Conservation (phyloP, 2,888 invertebrate genomes). For the Xylocampa areola region DNA sequence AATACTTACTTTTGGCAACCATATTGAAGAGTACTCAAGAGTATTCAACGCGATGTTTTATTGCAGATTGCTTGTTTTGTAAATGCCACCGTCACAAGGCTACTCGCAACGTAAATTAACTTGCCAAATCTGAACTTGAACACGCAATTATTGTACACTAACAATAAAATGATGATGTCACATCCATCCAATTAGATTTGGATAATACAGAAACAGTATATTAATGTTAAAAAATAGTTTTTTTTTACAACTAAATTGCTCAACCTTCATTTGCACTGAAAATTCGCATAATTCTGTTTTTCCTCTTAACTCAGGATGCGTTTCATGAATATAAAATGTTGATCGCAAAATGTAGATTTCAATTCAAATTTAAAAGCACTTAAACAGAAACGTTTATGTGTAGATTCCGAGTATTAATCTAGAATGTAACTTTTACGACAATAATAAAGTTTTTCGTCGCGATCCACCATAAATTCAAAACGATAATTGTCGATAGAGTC, state of each 20-base stretch:
- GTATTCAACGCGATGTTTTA: conserved; percentile 49
- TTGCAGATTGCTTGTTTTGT: conserved; percentile 54
- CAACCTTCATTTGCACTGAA: conserved; percentile 27
- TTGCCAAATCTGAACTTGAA: conserved; percentile 55
- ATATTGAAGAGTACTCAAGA: conserved; percentile 34
- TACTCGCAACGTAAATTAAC: conserved; percentile 44
- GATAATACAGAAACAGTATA: conserved; percentile 21
- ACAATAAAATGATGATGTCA: conserved; percentile 51
- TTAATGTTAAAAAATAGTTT: conserved; percentile 22
- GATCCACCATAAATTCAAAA: conserved; percentile 50
- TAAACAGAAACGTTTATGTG: conserved; percentile 45
- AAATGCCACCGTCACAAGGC: conserved; percentile 56
- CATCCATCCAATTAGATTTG: conserved; percentile 33
- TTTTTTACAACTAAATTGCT: conserved; percentile 27
- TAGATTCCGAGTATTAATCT: conserved; percentile 47
- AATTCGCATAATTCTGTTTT: conserved; percentile 20
- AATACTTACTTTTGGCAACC: conserved; percentile 18
- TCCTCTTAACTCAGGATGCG: conserved; percentile 19
- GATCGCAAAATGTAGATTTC: conserved; percentile 22
- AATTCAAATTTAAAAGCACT: conserved; percentile 41
- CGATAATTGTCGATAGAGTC: conserved; percentile 50
- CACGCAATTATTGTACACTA: conserved; percentile 39
- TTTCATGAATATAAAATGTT: conserved; percentile 35
- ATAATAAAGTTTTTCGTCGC: conserved; percentile 55
- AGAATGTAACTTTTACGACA: conserved; percentile 53